Base-by-base conservation (phyloP, 2,888 invertebrate species). In the Allacma fusca region DNA sequence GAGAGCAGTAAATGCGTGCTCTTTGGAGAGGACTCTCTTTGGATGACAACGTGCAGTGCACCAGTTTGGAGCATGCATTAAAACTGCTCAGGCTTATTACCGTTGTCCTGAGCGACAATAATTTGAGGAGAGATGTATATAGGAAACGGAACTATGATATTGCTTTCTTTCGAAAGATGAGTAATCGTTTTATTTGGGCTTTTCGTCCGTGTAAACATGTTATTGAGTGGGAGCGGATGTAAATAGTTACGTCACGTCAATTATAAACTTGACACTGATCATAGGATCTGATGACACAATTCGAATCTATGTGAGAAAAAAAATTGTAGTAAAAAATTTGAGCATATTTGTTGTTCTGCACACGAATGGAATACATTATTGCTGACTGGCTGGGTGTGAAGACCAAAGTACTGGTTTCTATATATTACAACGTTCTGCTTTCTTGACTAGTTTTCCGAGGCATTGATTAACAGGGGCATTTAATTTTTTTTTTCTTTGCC, bases 391-490 rank as follows among this genome's bases (percentile, higher is more conserved):
- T 50, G n/a, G n/a, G 50, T 50, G 50, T 50, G 50, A 50, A 50
- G 50, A 50, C 4, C n/a, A 50, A 1, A 50, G 16, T 50, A 12
- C 50, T 50, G 50, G 50, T 50, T 50, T 50, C 50, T 50, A 16
- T 50, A n/a, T 19, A 50, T 50, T 16, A 5, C 50, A 50, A 9
- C 50, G 50, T 50, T 50, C 50, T 50, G 50, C 50, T 50, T 50
- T 50, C 50, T 50, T 50, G 50, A 50, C 50, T 50, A 16, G 50
- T 50, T 50, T 50, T 50, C 50, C 50, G 50, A 50, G 5, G 50
- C 50, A 50, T 50, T 50, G 50, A 50, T 50, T 50, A 50, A 50
- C 50, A 50, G 50, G 50, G 50, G 50, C 50, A 50, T 50, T 50
- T 50, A 50, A 50, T 50, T 50, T 50, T 40, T 40, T 40, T 40